Evolutionary conservation across 2,797 vertebrate species (phyloP).

Genomic region (Uromys caudimaculatus): DNA sequence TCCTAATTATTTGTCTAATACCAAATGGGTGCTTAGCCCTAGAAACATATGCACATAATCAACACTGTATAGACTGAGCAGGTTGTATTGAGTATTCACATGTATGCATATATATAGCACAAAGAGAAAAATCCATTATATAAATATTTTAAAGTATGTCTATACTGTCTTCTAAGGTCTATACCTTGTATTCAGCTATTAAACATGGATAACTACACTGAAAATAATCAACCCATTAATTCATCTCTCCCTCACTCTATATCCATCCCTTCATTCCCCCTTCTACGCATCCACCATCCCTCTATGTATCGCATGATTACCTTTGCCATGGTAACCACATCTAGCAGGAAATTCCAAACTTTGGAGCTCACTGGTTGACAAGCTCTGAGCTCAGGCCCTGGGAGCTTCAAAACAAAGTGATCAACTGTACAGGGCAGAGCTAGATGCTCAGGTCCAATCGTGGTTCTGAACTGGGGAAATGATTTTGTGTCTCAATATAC

Average conservation of each 20-base stretch:
- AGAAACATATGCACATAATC: background rate
- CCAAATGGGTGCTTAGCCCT: background rate
- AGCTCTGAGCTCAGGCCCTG: background rate
- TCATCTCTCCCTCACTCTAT: background rate
- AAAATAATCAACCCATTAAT: background rate
- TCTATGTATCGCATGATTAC: background rate
- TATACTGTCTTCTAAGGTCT: background rate
- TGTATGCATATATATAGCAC: background rate
- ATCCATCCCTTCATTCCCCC: background rate
- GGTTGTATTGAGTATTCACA: background rate
- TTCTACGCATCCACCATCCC: background rate
- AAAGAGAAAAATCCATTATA: background rate
- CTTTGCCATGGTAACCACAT: background rate
- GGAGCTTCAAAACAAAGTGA: background rate
- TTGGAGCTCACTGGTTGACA: background rate
- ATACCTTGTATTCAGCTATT: background rate
- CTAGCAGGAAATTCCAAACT: background rate
- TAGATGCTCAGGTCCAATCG: background rate
- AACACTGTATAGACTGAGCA: background rate
- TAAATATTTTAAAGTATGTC: background rate
- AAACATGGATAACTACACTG: background rate
- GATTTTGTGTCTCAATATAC: background rate
- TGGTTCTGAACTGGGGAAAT: background rate
- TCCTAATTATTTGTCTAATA: background rate
- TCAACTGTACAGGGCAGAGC: background rate